Evolutionary conservation across 2,113 vertebrate species (phyloP), one percentile per base, ranked within the genome.

Genomic region (Sturnira hondurensis): DNA sequence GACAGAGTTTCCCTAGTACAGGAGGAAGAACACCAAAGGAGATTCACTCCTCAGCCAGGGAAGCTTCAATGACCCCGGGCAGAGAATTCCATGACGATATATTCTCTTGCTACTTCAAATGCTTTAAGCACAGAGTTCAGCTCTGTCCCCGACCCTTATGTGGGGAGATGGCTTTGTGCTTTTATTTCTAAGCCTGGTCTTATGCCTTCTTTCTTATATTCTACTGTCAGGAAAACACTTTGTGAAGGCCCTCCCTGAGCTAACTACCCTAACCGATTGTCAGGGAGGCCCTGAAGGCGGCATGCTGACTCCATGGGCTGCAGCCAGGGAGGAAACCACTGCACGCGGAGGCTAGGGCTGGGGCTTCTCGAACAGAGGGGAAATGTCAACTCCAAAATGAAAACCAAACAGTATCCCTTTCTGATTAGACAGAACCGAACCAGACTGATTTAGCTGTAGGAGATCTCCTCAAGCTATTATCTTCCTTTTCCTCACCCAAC

Each of bases 221-320:
- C 58, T n/a, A 41, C 43, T n/a, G 54, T 80, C 19, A 91, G 43
- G 86, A 91, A 92, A 86, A 83, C 11, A 87, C 20, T 87, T 88
- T 24, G 56, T 91, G 77, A 86, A 71, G 87, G 7, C 28, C 56
- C 19, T 90, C 45, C 17, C 50, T 73, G 50, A 67, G n/a, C 19
- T 56, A 12, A 12, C 28, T 58, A 17, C 17, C 22, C 24, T 3
- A 22, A 88, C 52, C 68, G 58, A 26, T 22, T 14, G 45, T 61
- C 10, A 74, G 41, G 13, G 28, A 61, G 56, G 47, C 33, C 87
- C 10, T 19, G 38, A 41, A 45, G 33, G 17, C 12, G n/a, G 22
- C 77, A 52, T 10, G 36, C 20, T 28, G 77, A 45, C 17, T 58
- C n/a, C 33, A 33, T 26, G 73, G 43, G 68, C 68, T 56, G 22